These are phyloP conservation scores for Eubucco bourcierii DNA, from an alignment of 2,113 vertebrate genomes.

Conservation along the genomic window DNA sequence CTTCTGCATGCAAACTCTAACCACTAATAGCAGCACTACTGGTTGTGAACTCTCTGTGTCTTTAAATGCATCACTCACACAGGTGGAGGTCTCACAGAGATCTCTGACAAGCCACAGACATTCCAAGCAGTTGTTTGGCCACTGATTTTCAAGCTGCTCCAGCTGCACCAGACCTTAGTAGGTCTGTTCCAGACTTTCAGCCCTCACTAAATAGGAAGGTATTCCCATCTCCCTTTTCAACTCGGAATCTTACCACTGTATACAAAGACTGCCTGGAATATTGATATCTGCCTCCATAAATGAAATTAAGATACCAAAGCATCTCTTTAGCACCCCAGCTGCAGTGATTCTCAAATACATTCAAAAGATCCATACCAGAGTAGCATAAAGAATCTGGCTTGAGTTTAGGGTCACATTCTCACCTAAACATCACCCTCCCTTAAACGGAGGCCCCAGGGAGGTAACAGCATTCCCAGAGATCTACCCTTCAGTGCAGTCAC, in stretches of 20 bases:
- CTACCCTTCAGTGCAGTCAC: rapidly evolving
- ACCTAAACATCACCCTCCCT: not conserved
- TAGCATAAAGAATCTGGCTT: not conserved
- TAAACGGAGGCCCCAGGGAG: not conserved
- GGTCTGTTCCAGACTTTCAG: not conserved
- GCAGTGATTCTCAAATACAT: not conserved
- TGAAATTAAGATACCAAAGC: not conserved
- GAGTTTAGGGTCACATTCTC: not conserved
- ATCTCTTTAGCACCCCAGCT: not conserved
- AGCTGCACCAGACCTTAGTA: not conserved
- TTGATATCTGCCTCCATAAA: not conserved
- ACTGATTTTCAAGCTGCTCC: not conserved
- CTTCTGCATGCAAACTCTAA: not conserved
- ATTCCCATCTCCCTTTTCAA: not conserved
- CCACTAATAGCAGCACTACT: not conserved
- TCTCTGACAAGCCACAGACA: not conserved
- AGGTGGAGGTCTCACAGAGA: not conserved
- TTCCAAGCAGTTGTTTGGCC: not conserved
- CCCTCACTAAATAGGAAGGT: not conserved
- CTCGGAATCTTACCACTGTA: not conserved
- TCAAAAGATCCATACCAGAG: not conserved
- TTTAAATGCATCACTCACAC: not conserved
- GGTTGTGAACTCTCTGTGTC: not conserved
- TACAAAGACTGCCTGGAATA: not conserved
- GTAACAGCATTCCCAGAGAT: not conserved